Evolutionary conservation across 2,797 vertebrate species (phyloP).

Genomic region (Phoxinus dragarum): DNA sequence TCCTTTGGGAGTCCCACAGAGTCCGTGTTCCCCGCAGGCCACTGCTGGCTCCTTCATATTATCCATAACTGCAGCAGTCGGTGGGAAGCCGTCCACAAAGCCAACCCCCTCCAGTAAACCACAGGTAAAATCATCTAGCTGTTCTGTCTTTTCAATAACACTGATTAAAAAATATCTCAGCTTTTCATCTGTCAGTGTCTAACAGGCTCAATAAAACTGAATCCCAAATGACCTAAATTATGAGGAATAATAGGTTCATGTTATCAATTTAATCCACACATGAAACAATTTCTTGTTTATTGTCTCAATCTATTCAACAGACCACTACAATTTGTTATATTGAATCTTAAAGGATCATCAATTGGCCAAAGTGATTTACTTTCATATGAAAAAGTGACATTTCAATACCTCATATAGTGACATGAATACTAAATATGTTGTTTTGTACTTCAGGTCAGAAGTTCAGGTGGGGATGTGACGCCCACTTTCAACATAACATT

Average conservation of each 20-base stretch:
- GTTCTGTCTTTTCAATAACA: conserved; percentile 33
- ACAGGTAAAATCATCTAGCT: conserved; percentile 49
- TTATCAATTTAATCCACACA: conserved; percentile 24
- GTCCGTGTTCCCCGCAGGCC: conserved; percentile 10
- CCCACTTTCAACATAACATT: conserved; percentile 84
- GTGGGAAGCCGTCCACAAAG: background rate
- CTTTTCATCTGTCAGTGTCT: conserved; percentile 17
- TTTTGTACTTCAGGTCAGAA: conserved; percentile 25
- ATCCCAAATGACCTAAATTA: background rate
- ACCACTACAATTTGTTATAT: background rate
- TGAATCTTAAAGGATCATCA: background rate
- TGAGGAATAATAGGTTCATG: conserved; percentile 23
- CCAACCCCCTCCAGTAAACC: conserved; percentile 9
- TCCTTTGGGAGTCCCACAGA: conserved; percentile 34
- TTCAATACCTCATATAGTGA: background rate
- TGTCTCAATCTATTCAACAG: background rate
- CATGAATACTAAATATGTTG: conserved; percentile 1
- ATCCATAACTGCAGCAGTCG: background rate
- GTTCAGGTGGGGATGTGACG: conserved; percentile 77
- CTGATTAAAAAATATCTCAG: conserved; percentile 30
- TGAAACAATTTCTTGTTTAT: conserved; percentile 3
- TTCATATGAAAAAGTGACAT: conserved; percentile 6
- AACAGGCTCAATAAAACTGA: background rate
- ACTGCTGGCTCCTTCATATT: conserved; percentile 1
- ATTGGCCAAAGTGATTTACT: background rate